Conservation (phyloP, 2,113 vertebrate species). For the human (Homo sapiens) region DNA sequence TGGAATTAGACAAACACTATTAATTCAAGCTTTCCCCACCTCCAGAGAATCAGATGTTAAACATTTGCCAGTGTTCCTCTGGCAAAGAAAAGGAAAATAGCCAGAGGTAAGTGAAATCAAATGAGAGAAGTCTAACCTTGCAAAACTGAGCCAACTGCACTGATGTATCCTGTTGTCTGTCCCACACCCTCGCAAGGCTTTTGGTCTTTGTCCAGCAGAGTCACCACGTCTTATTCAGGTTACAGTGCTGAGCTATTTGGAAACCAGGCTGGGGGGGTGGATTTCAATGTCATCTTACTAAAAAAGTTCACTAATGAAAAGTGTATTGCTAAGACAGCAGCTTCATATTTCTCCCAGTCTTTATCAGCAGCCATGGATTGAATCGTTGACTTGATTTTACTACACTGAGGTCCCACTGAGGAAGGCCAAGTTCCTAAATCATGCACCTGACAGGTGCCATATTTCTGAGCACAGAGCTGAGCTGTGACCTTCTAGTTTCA, state of each 20-base stretch:
- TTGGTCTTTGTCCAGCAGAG: neutral
- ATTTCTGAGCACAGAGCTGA: constrained; percentile 61
- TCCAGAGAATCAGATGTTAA: neutral
- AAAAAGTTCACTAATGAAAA: neutral
- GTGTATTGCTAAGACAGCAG: neutral
- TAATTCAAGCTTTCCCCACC: neutral
- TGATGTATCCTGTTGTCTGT: rapidly evolving
- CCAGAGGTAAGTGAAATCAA: neutral
- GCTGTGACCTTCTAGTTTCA: constrained; percentile 72
- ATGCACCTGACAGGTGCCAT: constrained; percentile 43
- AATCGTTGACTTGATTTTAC: constrained; percentile 47
- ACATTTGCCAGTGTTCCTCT: rapidly evolving
- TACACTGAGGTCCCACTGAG: neutral
- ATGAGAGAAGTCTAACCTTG: rapidly evolving
- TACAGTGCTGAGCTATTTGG: neutral
- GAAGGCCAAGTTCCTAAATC: constrained; percentile 73
- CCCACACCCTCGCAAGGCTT: neutral
- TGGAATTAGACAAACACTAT: neutral
- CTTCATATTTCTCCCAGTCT: constrained; percentile 46
- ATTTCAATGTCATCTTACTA: neutral
- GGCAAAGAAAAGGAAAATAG: neutral
- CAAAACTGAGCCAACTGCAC: rapidly evolving
- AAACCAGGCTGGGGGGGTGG: neutral
- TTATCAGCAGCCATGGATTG: neutral
- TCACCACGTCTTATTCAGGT: neutral